Base-by-base conservation (phyloP, 2,888 invertebrate species). In the Thereva nobilitata region DNA sequence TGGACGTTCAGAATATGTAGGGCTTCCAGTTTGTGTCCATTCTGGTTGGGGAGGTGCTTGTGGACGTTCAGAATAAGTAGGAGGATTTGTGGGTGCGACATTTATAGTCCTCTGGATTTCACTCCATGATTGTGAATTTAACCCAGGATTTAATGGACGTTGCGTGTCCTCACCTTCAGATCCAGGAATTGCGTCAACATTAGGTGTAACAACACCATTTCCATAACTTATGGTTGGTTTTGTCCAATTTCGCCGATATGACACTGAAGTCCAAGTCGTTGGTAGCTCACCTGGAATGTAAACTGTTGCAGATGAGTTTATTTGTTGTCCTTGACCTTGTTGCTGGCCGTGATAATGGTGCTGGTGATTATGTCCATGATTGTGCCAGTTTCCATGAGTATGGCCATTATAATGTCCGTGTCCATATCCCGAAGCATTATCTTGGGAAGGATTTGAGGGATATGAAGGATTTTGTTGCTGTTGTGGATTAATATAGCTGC, bases 121-220 rank as follows among this genome's bases (percentile, higher is more conserved):
- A 23, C 23, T 23, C 23, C 23, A 23, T 23, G 23, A 23, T 23
- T 23, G 23, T 23, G 23, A 23, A 23, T 23, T 23, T 2, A 23
- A 47, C 23, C 10, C n/a, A 3, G 9, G 12, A 8, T 10, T 47
- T 47, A 23, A 47, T 9, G 52, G 44, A 8, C 49, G 52, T 44
- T 63, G 63, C 6, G 53, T 49, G 8, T 49, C 47, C 47, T 47
- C 42, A 37, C 47, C 37, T 3, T 45, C 35, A 12, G 23, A 23
- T 23, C 23, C 23, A 23, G 1, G 23, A 23, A 23, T 23, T 23
- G 2, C 1, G 23, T 2, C 2, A 1, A 23, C 23, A 23, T 2
- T 23, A 23, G 23, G 2, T 2, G 23, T 2, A 23, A 2, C 23
- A 2, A 1, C 23, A 23, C 23, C 23, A 23, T 23, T 23, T 23